Conservation (phyloP, 2,113 vertebrate species). For the Phyllopteryx taeniolatus region DNA sequence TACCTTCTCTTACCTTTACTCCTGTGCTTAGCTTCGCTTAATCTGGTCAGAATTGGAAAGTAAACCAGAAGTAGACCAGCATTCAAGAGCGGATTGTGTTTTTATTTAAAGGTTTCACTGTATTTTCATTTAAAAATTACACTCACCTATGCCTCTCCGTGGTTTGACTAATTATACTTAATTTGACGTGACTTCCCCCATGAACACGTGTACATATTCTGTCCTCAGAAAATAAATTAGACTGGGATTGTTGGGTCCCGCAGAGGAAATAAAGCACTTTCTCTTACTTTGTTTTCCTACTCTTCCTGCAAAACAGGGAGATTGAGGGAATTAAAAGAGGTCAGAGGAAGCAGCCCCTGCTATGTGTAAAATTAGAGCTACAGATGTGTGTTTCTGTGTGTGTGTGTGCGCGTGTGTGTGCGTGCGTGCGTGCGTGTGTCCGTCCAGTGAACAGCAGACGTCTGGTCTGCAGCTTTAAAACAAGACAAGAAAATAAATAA, state of each 20-base stretch:
- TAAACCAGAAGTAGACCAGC: no score
- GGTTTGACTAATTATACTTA: conserved; percentile 78
- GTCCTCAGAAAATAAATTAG: conserved; percentile 80
- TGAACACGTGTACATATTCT: conserved; percentile 79
- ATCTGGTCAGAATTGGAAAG: no score
- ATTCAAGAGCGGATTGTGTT: no score
- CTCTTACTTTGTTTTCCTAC: conserved; percentile 13
- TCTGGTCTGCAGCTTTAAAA: conserved; percentile 48
- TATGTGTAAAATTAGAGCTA: conserved; percentile 70
- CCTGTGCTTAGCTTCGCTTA: no score
- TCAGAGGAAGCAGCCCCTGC: conserved; percentile 69
- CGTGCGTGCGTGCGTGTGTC: conserved; percentile 12
- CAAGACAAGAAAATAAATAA: conserved; percentile 15
- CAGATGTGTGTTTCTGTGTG: neutral
- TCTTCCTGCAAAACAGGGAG: conserved; percentile 39
- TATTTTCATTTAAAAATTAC: neutral
- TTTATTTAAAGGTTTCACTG: neutral
- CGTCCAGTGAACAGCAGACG: conserved; percentile 42
- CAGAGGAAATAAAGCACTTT: conserved; percentile 64
- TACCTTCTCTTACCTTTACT: no score
- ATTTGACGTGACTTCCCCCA: conserved; percentile 75
- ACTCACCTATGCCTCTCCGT: conserved; percentile 53
- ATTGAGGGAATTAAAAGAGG: conserved; percentile 74
- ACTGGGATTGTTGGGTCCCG: conserved; percentile 80
- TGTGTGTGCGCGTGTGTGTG: conserved; percentile 2